Percentiles rank a stretch among this genome's conserved stretches.
Conservation (phyloP, 2,797 vertebrate species). For the Hoplostethus mediterraneus region DNA sequence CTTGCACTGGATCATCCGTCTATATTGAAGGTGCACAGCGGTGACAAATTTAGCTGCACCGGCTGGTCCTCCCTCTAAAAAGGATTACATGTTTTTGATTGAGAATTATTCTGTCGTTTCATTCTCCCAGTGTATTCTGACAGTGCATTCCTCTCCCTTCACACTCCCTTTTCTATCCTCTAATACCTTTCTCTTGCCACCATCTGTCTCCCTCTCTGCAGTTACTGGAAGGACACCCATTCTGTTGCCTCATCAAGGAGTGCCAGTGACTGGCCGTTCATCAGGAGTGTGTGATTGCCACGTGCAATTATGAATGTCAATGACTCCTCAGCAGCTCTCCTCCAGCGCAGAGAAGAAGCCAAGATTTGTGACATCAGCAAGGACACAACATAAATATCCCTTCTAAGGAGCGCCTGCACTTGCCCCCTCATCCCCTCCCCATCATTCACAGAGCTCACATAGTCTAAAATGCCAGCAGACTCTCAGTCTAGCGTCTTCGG, state of each 20-base stretch:
- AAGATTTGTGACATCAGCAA: slow-evolving; percentile 48
- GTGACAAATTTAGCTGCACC: slow-evolving; percentile 48
- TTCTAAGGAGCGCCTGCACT: slow-evolving; percentile 17
- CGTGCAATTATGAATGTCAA: slow-evolving; percentile 42
- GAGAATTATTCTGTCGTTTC: slow-evolving; percentile 63
- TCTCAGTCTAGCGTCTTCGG: background rate
- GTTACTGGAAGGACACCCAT: slow-evolving; percentile 47
- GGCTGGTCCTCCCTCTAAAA: slow-evolving; percentile 57
- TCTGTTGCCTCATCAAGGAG: slow-evolving; percentile 46
- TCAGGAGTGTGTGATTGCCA: slow-evolving; percentile 52
- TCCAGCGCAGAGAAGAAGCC: slow-evolving; percentile 3
- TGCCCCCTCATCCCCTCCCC: slow-evolving; percentile 17
- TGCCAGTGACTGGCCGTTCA: slow-evolving; percentile 31
- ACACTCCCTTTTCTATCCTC: slow-evolving; percentile 38
- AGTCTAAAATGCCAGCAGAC: background rate
- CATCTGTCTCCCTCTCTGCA: slow-evolving; percentile 55
- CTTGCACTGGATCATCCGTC: slow-evolving; percentile 52
- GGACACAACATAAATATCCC: slow-evolving; percentile 39
- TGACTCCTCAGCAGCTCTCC: slow-evolving; percentile 25
- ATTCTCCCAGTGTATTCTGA: slow-evolving; percentile 51
- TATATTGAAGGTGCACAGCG: slow-evolving; percentile 48
- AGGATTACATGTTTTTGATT: slow-evolving; percentile 61
- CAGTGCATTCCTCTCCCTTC: slow-evolving; percentile 38
- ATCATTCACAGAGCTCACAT: slow-evolving; percentile 26
- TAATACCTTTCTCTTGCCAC: slow-evolving; percentile 49